A percentile compares a stretch with the other conserved stretches of the same genome.
Evolutionary conservation across 2,888 invertebrate genomes (phyloP).

Genomic region (Stenchaetothrips biformis): DNA sequence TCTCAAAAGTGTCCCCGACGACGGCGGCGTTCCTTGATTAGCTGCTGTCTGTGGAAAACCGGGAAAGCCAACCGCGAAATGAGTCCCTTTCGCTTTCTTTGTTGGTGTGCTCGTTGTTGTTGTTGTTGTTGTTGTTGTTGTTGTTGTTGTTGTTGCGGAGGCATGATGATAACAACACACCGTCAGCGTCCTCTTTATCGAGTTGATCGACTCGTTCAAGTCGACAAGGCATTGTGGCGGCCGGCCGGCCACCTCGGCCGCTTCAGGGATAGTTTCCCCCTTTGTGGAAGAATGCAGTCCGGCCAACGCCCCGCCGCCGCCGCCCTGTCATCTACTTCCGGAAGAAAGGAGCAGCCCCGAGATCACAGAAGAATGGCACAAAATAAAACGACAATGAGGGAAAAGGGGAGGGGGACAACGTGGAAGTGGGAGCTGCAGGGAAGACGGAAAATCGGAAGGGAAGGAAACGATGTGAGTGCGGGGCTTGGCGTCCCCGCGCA

Average conservation of each 20-base stretch:
- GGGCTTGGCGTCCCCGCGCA: background rate
- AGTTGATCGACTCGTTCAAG: too few species aligned
- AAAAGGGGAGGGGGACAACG: background rate
- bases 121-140: too few species aligned
- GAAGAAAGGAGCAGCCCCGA: background rate
- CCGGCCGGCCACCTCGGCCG: background rate
- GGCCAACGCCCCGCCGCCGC: background rate
- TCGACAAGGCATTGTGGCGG: too few species aligned
- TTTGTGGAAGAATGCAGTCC: background rate
- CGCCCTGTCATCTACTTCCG: constrained; percentile 1
- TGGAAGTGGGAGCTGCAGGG: background rate
- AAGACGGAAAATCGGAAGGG: background rate
- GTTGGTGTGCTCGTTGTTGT: too few species aligned
- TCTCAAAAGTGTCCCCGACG: too few species aligned
- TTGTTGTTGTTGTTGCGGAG: too few species aligned
- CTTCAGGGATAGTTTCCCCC: background rate
- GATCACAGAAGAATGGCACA: background rate
- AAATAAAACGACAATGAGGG: background rate
- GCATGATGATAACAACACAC: too few species aligned
- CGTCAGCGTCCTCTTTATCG: too few species aligned
- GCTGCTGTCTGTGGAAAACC: too few species aligned
- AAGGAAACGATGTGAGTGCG: background rate
- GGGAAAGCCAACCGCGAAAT: too few species aligned
- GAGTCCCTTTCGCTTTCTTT: too few species aligned
- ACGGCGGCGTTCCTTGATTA: too few species aligned